Conservation (phyloP, 2,797 vertebrate genomes). For the Schizopygopsis pylzovi region DNA sequence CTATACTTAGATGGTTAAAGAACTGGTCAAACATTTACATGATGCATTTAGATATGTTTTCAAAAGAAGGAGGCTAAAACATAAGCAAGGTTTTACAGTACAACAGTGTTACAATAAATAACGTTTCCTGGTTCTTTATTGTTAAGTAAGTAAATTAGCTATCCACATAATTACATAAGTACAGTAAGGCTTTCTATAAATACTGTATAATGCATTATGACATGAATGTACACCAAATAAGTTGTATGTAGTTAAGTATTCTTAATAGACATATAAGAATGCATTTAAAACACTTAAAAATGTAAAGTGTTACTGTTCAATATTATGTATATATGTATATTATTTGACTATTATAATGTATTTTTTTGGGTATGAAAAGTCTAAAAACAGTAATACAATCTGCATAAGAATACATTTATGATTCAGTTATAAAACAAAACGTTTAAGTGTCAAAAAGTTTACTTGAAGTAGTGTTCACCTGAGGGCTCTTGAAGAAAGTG, state of each 20-base stretch:
- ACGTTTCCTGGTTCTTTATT: no score
- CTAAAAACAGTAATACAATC: neutral
- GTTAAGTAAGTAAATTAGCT: no score
- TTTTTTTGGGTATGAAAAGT: neutral
- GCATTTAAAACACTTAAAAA: neutral
- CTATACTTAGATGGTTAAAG: neutral
- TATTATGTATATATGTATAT: no score
- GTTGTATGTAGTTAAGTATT: no score
- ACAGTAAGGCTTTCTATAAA: no score
- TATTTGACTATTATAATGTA: neutral
- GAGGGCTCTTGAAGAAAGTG: neutral
- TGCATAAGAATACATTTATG: neutral
- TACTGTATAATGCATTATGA: no score
- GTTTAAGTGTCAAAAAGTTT: neutral
- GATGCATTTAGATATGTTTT: neutral
- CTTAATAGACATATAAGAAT: neutral
- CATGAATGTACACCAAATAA: no score
- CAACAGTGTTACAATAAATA: neutral
- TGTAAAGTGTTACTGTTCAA: neutral
- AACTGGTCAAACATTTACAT: constrained; percentile 22
- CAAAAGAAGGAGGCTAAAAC: neutral
- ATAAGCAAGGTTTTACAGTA: neutral
- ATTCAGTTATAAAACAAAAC: neutral
- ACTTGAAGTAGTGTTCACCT: neutral
- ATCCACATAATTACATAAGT: no score